A percentile compares a stretch with the other conserved stretches of the same genome.
Evolutionary conservation across 2,113 vertebrate species (phyloP).

Genomic region (Notothenia rossii): DNA sequence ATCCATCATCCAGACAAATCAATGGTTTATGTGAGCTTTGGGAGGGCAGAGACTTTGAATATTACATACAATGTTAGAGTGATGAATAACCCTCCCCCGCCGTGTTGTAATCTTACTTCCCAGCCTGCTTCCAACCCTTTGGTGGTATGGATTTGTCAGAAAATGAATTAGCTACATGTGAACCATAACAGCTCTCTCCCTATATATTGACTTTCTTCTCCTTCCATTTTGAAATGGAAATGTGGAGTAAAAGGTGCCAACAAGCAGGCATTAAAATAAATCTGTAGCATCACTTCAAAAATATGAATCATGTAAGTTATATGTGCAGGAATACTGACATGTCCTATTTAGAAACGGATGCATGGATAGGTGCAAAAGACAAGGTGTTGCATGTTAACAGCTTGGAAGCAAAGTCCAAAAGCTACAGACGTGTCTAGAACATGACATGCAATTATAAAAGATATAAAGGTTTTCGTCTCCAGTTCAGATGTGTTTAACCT

Average conservation of each 20-base stretch:
- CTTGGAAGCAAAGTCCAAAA: conserved; percentile 48
- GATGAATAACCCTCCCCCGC: conserved; percentile 20
- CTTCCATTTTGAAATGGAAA: not conserved
- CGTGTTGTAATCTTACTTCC: conserved; percentile 16
- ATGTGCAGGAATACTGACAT: not conserved
- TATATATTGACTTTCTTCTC: not conserved
- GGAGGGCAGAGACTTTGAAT: conserved; percentile 41
- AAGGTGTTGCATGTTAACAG: conserved; percentile 23
- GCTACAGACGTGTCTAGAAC: not conserved
- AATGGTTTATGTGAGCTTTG: conserved; percentile 26
- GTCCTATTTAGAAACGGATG: not conserved
- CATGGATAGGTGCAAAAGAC: conserved; percentile 10
- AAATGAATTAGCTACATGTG: conserved; percentile 4
- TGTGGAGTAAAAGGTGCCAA: not conserved
- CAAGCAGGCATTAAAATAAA: not conserved
- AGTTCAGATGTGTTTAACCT: conserved; percentile 15
- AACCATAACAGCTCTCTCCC: not conserved
- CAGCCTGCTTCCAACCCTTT: not conserved
- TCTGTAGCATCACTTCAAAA: not conserved
- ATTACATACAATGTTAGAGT: conserved; percentile 8
- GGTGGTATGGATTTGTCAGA: conserved; percentile 7
- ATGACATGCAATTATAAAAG: conserved; percentile 14
- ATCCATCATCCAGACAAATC: conserved; percentile 53
- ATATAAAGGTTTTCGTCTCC: not conserved
- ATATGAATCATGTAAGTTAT: not conserved